These are phyloP conservation scores for Calephelis perditalis DNA, from an alignment of 2,888 invertebrate species.

Conservation along the genomic window DNA sequence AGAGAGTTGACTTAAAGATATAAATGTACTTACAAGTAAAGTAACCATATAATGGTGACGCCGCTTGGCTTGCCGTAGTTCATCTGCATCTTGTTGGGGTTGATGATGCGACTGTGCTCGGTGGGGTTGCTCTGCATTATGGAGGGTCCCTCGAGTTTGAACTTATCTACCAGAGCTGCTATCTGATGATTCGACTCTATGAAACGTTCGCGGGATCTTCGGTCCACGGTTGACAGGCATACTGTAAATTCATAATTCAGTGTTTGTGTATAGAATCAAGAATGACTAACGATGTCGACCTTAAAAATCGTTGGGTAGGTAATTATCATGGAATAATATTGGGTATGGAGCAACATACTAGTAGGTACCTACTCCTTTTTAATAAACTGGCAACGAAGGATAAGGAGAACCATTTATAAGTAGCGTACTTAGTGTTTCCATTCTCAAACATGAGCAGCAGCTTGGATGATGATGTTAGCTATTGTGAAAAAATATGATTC, in stretches of 20 bases:
- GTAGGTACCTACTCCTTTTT: too few relatives aligned
- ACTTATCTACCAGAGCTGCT: constrained; percentile 93
- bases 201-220: constrained; percentile 91
- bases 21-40: constrained; percentile 79
- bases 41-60: constrained; percentile 81
- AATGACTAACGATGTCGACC: too few relatives aligned
- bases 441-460: too few relatives aligned
- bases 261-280: not conserved
- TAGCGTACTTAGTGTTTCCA: too few relatives aligned
- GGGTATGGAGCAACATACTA: too few relatives aligned
- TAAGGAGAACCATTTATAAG: too few relatives aligned
- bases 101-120: constrained; percentile 77
- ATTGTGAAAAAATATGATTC: too few relatives aligned
- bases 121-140: constrained; percentile 81
- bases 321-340: too few relatives aligned
- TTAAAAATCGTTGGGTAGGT: too few relatives aligned
- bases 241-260: constrained; percentile 43
- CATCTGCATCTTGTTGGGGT: constrained; percentile 84
- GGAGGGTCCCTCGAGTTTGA: constrained; percentile 89
- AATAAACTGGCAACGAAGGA: too few relatives aligned
- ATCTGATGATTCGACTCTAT: constrained; percentile 96
- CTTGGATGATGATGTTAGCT: too few relatives aligned
- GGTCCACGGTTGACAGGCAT: constrained; percentile 80
- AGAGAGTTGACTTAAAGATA: constrained; percentile 6
- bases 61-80: constrained; percentile 86